Base-by-base conservation (phyloP, 2,113 vertebrate genomes). In the Austrofundulus limnaeus region DNA sequence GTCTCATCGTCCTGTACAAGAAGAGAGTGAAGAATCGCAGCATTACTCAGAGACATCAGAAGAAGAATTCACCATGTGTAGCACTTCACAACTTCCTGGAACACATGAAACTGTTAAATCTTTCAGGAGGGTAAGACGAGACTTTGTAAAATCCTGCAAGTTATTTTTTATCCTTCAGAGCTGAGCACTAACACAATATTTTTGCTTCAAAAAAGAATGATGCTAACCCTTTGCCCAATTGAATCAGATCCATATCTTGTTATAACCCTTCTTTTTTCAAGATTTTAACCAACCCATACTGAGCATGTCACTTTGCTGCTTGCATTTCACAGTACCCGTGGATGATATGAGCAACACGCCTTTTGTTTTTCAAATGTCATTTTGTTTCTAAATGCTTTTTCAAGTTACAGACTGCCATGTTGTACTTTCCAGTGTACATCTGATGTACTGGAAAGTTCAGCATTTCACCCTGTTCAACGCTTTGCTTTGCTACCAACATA, bases 51-150 rank as follows among this genome's bases (percentile, higher is more conserved):
- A 80, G 76, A 45, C 82, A 75, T 16, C 86, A 42, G 73, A 92
- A 84, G 86, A 92, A 64, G 55, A 94, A 92, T 81, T 89, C 90
- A 0, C 66, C 90, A 61, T 94, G 91, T 71, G 85, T 91, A 63
- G 94, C 65, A 88, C 92, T 28, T 69, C 86, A 0, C 91, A 92
- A n/a, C 91, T 86, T 34, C 91, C 88, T 53, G 67, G 58, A 49
- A 56, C 62, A 43, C 73, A 43, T 80, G 79, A 88, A 14, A 87
- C 89, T 51, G 89, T 93, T 58, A 75, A 87, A 42, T 87, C 89
- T 56, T 88, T 96, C 39, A 89, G 89, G 78, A 95, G 94, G 94
- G 97, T 97, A 92, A 93, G 88, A 87, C 53, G 49, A 81, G 34
- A 71, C 71, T 63, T 74, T 37, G 69, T 84, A 85, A 88, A 84